phyloP scores from a whole-genome alignment of 1,140 invertebrate genomes.

The Cotesia vestalis region DNA sequence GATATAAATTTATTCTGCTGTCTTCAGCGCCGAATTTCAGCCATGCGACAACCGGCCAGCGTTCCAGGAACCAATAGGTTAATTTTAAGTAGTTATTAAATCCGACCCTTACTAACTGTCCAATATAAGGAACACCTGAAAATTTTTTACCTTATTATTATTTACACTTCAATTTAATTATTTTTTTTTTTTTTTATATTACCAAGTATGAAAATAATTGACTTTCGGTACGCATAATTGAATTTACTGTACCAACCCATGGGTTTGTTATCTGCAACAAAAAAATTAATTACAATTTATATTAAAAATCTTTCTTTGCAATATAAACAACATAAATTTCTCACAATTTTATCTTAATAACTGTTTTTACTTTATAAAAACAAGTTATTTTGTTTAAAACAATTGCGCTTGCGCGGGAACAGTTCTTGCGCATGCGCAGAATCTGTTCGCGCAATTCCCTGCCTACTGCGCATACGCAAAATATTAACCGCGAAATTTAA shows the following conservation, averaged over 20 bases:
- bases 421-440: too few species aligned
- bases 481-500: too few species aligned
- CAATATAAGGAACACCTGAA: constrained; percentile 44
- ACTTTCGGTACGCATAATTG: background rate
- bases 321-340: background rate
- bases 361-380: too few species aligned
- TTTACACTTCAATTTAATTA: too few species aligned
- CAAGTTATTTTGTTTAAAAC: too few species aligned
- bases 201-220: constrained; percentile 23
- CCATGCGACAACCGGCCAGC: constrained; percentile 37
- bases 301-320: background rate
- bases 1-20: constrained; percentile 26
- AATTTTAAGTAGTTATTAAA: constrained; percentile 18
- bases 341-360: too few species aligned
- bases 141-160: too few species aligned
- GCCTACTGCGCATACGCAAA: too few species aligned
- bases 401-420: too few species aligned
- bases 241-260: constrained; percentile 4
- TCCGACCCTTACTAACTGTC: constrained; percentile 25
- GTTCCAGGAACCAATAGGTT: constrained; percentile 25
- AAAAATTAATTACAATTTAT: background rate
- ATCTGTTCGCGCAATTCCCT: too few species aligned
- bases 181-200: background rate
- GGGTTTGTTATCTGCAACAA: constrained; percentile 21
- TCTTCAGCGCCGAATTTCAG: constrained; percentile 38